These are phyloP conservation scores for Saimiri boliviensis DNA, from an alignment of 2,113 vertebrate genomes.

Conservation along the genomic window DNA sequence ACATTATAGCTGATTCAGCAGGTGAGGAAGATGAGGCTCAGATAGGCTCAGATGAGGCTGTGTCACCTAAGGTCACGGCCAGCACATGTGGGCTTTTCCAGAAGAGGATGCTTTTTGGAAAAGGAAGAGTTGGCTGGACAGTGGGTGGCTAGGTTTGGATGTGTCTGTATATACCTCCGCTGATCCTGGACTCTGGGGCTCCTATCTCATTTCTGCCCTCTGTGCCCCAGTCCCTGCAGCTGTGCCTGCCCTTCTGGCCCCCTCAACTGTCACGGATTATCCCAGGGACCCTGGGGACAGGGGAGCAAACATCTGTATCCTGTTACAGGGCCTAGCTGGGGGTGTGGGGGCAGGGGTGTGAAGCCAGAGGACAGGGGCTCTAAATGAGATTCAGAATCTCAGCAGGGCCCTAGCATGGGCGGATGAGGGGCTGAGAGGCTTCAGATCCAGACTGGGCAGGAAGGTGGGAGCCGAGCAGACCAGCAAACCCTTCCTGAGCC, in stretches of 20 bases:
- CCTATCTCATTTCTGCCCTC: not conserved
- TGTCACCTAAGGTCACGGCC: not conserved
- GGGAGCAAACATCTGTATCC: slow-evolving; percentile 68
- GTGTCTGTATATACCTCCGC: not conserved
- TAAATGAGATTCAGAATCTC: slow-evolving; percentile 78
- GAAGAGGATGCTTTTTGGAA: not conserved
- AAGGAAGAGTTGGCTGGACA: not conserved
- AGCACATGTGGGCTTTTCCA: not conserved
- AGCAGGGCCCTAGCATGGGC: not conserved
- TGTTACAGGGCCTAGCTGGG: slow-evolving; percentile 60
- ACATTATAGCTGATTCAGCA: not conserved
- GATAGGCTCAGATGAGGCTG: not conserved
- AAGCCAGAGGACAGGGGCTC: not conserved
- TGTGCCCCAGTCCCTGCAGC: slow-evolving; percentile 42
- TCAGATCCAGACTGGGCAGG: slow-evolving; percentile 43
- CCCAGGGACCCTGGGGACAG: slow-evolving; percentile 67
- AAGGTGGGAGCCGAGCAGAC: slow-evolving; percentile 59
- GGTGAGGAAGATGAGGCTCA: not conserved
- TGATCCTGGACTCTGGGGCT: not conserved
- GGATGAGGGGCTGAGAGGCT: slow-evolving; percentile 42
- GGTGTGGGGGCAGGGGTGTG: slow-evolving; percentile 10
- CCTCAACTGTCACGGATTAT: slow-evolving; percentile 74
- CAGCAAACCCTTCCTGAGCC: slow-evolving; percentile 58
- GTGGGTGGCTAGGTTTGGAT: not conserved
- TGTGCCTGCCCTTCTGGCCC: not conserved